phyloP scores from a whole-genome alignment of 2,888 invertebrate species.

The Nebria brevicollis region DNA sequence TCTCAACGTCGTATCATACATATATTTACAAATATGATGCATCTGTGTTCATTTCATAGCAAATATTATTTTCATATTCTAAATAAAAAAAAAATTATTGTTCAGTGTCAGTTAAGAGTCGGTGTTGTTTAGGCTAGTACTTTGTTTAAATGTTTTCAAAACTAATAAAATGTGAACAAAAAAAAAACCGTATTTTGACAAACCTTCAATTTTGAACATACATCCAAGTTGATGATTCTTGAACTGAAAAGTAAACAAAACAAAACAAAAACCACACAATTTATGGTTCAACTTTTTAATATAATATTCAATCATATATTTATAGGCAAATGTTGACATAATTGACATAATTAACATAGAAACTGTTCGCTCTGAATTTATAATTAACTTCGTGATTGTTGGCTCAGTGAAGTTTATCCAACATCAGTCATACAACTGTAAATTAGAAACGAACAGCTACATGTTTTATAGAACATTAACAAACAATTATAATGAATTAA shows the following conservation, averaged over 20 bases:
- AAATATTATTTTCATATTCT: neutral
- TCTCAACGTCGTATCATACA: neutral
- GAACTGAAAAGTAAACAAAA: too few species aligned
- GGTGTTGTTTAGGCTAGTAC: neutral
- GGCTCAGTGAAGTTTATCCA: slow-evolving; percentile 53
- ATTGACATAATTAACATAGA: neutral
- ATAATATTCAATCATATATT: neutral
- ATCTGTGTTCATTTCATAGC: neutral
- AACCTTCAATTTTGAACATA: neutral
- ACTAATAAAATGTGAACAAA: slow-evolving; percentile 4
- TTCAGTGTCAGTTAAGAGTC: neutral
- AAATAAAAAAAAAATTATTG: neutral
- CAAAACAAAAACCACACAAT: too few species aligned
- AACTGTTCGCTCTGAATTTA: neutral
- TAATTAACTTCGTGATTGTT: slow-evolving; percentile 52
- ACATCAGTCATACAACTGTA: slow-evolving; percentile 53
- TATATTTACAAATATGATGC: slow-evolving; percentile 2
- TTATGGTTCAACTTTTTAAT: too few species aligned
- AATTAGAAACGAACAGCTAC: neutral
- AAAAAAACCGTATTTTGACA: neutral
- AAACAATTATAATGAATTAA: neutral
- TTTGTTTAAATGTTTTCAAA: slow-evolving; percentile 2
- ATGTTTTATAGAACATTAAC: neutral
- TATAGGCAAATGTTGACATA: neutral
- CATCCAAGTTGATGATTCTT: too few species aligned